Percentiles rank a stretch among this genome's conserved stretches.
Evolutionary conservation across 1,140 invertebrate genomes (phyloP).

Genomic region (Eriosoma lanigerum): DNA sequence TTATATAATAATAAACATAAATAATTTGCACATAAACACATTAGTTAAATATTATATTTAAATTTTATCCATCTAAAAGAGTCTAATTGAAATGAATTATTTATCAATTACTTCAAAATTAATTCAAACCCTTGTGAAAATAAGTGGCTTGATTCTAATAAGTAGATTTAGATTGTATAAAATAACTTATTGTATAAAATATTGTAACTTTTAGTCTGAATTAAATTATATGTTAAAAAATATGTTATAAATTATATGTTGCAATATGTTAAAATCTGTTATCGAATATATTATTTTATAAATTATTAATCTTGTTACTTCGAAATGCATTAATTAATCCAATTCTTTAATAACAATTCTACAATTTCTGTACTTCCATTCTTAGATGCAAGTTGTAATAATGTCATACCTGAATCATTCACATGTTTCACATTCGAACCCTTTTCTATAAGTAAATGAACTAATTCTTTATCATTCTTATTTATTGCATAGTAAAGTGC

Average conservation of each 20-base stretch:
- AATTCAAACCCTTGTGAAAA: no score
- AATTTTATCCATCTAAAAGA: neutral
- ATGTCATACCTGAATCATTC: slow-evolving; percentile 13
- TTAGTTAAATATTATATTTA: slow-evolving; percentile 6
- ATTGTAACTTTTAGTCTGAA: slow-evolving; percentile 24
- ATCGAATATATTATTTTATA: neutral
- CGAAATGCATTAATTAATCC: neutral
- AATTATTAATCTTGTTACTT: slow-evolving; percentile 2
- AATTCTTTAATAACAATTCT: slow-evolving; percentile 20
- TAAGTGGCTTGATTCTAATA: slow-evolving; percentile 19
- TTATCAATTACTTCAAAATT: no score
- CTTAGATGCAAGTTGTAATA: slow-evolving; percentile 4
- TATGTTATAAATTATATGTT: neutral
- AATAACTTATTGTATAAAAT: neutral
- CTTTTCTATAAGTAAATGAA: slow-evolving; percentile 19
- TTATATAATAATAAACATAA: slow-evolving; percentile 35
- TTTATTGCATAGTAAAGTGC: slow-evolving; percentile 25
- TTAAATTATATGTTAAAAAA: neutral
- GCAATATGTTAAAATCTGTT: neutral
- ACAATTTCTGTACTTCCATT: slow-evolving; percentile 36
- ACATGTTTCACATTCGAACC: slow-evolving; percentile 23
- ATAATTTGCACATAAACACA: slow-evolving; percentile 27
- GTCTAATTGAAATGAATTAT: slow-evolving; percentile 23
- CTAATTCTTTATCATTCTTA: slow-evolving; percentile 37
- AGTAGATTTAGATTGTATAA: neutral